Evolutionary conservation across 2,888 invertebrate species (phyloP), one percentile per base, ranked within the genome.

Genomic region (Gandaritis pyraliata): DNA sequence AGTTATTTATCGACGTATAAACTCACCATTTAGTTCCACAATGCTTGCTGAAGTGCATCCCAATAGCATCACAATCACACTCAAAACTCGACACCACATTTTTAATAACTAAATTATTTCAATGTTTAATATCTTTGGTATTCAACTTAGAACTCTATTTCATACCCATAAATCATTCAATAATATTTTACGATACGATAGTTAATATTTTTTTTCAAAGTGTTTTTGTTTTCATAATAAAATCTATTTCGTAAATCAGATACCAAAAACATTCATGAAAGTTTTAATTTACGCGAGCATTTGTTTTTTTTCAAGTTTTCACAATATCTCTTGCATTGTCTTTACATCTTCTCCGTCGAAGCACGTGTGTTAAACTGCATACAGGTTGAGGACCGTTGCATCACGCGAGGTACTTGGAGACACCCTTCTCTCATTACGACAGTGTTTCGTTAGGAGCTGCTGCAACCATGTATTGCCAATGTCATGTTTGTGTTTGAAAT

Each of bases 21-120:
- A 72, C 78, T 75, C 39, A 78, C 78, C 78, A 65, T 79, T 77
- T 51, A 78, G 65, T 53, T 77, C 69, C 41, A 79, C 70, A 49
- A 76, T 68, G 63, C 76, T 78, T 13, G 64, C 69, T 1, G 61
- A 23, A 58, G 61, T 64, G 23, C 65, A 58, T 64, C 67, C 68
- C 33, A 71, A 67, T n/a, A 71, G 60, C 60, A 71, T 50, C 10
- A 75, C 16, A n/a, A 68, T 30, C 48, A 70, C 60, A 49, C 66
- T 51, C 68, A 78, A 56, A 50, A 53, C 52, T 62, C 61, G 66
- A 69, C 74, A 74, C 62, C 36, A 38, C 70, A 71, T 67, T 36
- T n/a, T 51, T 51, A n/a, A 54, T 3, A 15, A 11, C 29, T 10
- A 2, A 33, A 33, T 33, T 33, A 8, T 33, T 33, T 11, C 3